These are phyloP conservation scores for Neolamprologus kungweensis DNA, from an alignment of 2,113 vertebrate genomes.

Conservation along the genomic window DNA sequence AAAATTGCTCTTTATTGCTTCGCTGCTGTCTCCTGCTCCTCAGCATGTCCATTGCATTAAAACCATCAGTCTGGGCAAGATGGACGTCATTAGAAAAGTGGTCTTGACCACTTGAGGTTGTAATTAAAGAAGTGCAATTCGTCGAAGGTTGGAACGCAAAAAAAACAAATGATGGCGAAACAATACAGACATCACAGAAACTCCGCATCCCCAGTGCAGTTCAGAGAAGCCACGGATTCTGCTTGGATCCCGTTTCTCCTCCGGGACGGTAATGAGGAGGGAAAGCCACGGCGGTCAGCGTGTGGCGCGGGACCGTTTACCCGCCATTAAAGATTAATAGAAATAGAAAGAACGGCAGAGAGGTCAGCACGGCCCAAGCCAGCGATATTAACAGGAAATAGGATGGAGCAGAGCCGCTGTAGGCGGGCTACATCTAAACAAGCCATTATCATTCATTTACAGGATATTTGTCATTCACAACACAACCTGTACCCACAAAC, in stretches of 20 bases:
- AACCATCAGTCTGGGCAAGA: background rate
- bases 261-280: slow-evolving; percentile 17
- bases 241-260: background rate
- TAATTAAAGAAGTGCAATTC: background rate
- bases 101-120: background rate
- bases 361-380: slow-evolving; percentile 35
- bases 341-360: slow-evolving; percentile 18
- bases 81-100: background rate
- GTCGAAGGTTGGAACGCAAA: background rate
- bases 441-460: slow-evolving; percentile 55
- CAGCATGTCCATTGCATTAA: background rate
- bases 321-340: slow-evolving; percentile 48
- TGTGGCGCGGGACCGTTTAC: background rate
- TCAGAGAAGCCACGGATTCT: background rate
- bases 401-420: slow-evolving; percentile 31
- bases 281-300: background rate
- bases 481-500: slow-evolving; percentile 29
- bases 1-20: background rate
- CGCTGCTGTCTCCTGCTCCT: background rate
- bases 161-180: fast-evolving
- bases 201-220: background rate
- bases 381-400: slow-evolving; percentile 56
- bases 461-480: slow-evolving; percentile 52
- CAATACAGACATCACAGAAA: background rate
- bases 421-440: slow-evolving; percentile 42